Evolutionary conservation across 2,113 vertebrate genomes (phyloP).

Genomic region (Clarias batrachus): DNA sequence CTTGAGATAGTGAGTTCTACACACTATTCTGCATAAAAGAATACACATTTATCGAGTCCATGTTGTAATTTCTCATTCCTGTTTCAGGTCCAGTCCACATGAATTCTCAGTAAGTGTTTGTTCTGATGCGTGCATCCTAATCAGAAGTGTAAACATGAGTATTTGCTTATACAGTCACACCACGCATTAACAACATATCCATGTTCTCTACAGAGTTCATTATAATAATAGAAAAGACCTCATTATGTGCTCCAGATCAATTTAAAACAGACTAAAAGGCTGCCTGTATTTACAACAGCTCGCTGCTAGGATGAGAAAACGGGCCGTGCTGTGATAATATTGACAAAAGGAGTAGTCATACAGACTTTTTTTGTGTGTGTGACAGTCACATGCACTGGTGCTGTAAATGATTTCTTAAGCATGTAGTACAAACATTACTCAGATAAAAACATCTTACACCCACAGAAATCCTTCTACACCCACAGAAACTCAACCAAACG

Average conservation of each 20-base stretch:
- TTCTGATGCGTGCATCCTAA: not conserved
- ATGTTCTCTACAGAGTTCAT: not conserved
- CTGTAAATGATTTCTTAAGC: not conserved
- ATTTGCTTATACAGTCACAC: not conserved
- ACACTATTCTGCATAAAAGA: not conserved
- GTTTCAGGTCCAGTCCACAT: not conserved
- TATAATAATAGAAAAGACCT: not conserved
- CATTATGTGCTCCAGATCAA: not conserved
- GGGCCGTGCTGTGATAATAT: conserved; percentile 46
- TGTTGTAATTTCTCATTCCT: not conserved
- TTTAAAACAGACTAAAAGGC: not conserved
- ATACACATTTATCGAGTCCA: not conserved
- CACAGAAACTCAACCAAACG: not conserved
- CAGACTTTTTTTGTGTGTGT: not conserved
- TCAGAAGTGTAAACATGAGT: not conserved
- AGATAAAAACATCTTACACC: not conserved
- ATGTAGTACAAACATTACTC: not conserved
- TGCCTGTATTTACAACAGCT: not conserved
- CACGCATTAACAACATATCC: not conserved
- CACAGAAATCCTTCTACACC: not conserved
- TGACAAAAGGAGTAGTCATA: conserved; percentile 55
- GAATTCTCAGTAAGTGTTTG: not conserved
- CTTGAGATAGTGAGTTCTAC: not conserved
- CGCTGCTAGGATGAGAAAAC: not conserved
- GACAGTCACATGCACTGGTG: conserved; percentile 18